Conservation (phyloP, 92 coral and sea anemone species). For the Bergia sp. region DNA sequence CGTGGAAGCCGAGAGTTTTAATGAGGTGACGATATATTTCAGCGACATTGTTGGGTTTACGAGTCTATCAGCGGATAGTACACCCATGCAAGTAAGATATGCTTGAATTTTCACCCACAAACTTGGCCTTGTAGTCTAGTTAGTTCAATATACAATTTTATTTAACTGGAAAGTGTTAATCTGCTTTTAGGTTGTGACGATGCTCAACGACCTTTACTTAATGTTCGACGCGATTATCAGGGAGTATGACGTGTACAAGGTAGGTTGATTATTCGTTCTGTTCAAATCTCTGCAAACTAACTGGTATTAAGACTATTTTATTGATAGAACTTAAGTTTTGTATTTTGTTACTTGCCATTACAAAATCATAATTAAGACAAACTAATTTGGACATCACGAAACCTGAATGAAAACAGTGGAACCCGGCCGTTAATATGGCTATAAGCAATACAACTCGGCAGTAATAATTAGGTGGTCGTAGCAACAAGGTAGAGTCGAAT, state of each 20-base stretch:
- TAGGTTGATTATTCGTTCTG: conserved; percentile 6
- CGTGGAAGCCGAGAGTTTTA: conserved; percentile 35
- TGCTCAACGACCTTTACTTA: conserved; percentile 82
- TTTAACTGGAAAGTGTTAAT: not conserved
- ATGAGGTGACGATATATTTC: conserved; percentile 22
- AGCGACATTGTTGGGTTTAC: conserved; percentile 42
- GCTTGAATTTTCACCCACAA: not conserved
- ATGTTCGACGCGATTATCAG: conserved; percentile 80
- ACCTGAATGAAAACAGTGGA: too few species aligned
- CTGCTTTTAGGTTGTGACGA: conserved; percentile 69
- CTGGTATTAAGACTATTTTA: too few species aligned
- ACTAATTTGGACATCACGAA: not conserved
- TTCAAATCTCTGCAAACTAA: too few species aligned
- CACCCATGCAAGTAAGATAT: not conserved
- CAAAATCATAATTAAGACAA: not conserved
- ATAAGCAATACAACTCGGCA: not conserved
- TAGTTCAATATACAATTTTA: too few species aligned
- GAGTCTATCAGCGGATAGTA: not conserved
- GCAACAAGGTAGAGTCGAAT: too few species aligned
- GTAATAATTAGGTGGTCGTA: too few species aligned
- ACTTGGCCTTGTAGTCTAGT: not conserved
- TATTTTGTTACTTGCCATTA: too few species aligned
- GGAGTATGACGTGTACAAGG: conserved; percentile 85
- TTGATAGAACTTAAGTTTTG: too few species aligned
- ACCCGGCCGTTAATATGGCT: too few species aligned